Evolutionary conservation across 2,797 vertebrate genomes (phyloP), one percentile per base, ranked within the genome.

Genomic region (Gadopsis marmoratus): DNA sequence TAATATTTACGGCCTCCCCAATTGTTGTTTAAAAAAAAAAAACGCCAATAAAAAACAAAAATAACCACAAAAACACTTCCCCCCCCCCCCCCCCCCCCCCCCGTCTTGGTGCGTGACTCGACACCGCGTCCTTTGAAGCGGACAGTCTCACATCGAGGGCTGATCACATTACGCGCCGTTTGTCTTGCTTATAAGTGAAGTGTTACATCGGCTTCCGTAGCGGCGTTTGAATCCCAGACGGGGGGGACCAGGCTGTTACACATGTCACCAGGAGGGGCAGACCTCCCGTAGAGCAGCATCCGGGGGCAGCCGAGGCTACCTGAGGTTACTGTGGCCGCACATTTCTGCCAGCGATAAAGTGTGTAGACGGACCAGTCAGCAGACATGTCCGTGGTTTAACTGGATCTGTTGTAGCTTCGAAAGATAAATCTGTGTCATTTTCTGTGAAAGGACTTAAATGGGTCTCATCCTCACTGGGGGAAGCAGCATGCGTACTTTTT

Each of bases 91-190:
- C n/a, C n/a, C n/a, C n/a, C n/a, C n/a, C n/a, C 68, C 81, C 86
- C 65, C 16, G 50, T n/a, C 81, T 19, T 51, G 73, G 85, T 90
- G 64, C 26, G 89, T 94, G 67, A 84, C 90, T 81, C 88, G 89
- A 85, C 81, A 75, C 90, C 70, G 65, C 11, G 68, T 72, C 84
- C 88, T 95, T 92, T 92, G 91, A 94, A 92, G 91, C 13, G 70
- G 87, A 91, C 89, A 91, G 82, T 17, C 74, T 61, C 74, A 65
- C 65, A n/a, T n/a, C n/a, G 54, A 62, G 89, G 82, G 39, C 88
- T 88, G 93, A 94, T 92, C 74, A 81, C 93, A 90, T 94, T 86
- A 94, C 73, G 88, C 78, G 65, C 92, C 93, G 74, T 96, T 94
- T 95, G 94, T 92, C 93, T 91, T 93, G 86, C 93, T 90, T 83